Conservation (phyloP, 2,797 vertebrate genomes). For the Liparis tanakae region DNA sequence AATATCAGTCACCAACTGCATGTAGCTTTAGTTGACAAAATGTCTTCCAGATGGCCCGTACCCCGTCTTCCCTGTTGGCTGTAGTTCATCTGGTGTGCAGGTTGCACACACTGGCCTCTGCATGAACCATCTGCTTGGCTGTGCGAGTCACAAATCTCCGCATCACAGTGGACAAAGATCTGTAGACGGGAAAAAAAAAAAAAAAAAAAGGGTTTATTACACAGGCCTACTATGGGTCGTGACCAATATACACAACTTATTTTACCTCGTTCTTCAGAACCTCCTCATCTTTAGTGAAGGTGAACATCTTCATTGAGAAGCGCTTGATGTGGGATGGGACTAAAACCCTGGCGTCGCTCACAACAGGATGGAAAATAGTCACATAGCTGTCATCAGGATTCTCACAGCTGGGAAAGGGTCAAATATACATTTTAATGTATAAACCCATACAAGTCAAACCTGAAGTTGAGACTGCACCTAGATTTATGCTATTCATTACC, state of each 20-base stretch:
- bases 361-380: slow-evolving; percentile 68
- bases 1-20: background rate
- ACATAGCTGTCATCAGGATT: slow-evolving; percentile 71
- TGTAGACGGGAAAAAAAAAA: no score
- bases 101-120: slow-evolving; percentile 72
- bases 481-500: slow-evolving; percentile 55
- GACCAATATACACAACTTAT: no score
- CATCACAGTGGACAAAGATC: slow-evolving; percentile 88
- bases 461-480: background rate
- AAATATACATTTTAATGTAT: background rate
- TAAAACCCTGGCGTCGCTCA: slow-evolving; percentile 45
- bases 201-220: background rate
- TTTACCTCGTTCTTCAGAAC: slow-evolving; percentile 79
- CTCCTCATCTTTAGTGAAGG: slow-evolving; percentile 76
- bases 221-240: background rate
- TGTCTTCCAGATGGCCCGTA: slow-evolving; percentile 5
- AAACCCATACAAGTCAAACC: background rate
- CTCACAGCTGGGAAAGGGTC: slow-evolving; percentile 68
- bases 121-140: slow-evolving; percentile 69
- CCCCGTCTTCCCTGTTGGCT: slow-evolving; percentile 37
- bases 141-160: slow-evolving; percentile 81
- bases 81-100: background rate
- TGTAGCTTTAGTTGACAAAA: background rate
- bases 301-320: slow-evolving; percentile 88
- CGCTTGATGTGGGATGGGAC: slow-evolving; percentile 85